Evolutionary conservation across 2,113 vertebrate genomes (phyloP).

Genomic region (Promerops cafer): DNA sequence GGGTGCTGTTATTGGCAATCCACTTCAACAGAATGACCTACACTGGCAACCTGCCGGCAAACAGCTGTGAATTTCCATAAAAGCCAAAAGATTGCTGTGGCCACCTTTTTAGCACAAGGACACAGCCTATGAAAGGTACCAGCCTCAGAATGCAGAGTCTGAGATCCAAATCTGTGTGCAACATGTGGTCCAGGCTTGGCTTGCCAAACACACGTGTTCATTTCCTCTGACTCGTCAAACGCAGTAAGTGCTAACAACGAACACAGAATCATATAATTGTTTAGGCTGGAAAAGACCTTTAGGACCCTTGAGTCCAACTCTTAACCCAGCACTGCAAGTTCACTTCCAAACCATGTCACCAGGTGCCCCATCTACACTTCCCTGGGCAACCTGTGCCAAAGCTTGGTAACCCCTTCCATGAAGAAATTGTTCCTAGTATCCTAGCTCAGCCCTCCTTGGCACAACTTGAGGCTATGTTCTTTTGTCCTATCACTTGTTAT

Average conservation of each 20-base stretch:
- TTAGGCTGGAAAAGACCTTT: not conserved
- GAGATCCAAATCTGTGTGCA: not conserved
- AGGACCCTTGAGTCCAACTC: not conserved
- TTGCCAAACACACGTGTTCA: accelerated
- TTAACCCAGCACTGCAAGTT: not conserved
- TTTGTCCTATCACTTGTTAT: not conserved
- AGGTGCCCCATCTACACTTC: not conserved
- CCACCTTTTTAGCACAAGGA: not conserved
- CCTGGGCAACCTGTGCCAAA: not conserved
- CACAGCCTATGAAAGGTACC: not conserved
- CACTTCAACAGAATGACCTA: not conserved
- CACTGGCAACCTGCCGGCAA: not conserved
- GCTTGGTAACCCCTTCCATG: not conserved
- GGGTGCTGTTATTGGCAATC: not conserved
- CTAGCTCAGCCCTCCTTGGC: not conserved
- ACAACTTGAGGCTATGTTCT: not conserved
- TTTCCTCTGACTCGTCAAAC: not conserved
- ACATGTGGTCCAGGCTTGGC: not conserved
- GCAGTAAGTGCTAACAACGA: not conserved
- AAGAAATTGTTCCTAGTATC: not conserved
- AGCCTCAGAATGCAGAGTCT: not conserved
- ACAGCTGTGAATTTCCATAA: not conserved
- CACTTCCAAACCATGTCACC: not conserved
- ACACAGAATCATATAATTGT: not conserved
- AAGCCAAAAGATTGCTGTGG: not conserved